These are phyloP conservation scores for Glaucomys volans DNA, from an alignment of 2,113 vertebrate genomes.

Conservation along the genomic window DNA sequence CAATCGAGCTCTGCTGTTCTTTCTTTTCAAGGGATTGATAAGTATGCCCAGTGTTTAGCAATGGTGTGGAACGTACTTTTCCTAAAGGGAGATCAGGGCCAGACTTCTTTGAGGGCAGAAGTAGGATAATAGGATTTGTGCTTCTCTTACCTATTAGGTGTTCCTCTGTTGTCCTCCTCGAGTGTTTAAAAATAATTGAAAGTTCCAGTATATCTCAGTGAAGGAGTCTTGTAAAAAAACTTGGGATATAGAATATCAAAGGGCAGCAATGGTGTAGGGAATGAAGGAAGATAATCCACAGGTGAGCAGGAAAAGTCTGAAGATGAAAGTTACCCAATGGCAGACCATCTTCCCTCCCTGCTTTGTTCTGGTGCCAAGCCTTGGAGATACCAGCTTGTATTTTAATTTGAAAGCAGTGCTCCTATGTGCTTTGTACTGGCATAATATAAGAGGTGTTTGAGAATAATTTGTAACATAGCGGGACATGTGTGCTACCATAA, in stretches of 20 bases:
- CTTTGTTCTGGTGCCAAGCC: neutral
- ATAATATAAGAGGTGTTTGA: neutral
- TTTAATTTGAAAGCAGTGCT: neutral
- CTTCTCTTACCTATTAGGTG: neutral
- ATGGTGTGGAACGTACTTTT: neutral
- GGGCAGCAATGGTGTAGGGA: neutral
- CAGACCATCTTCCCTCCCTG: neutral
- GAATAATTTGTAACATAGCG: neutral
- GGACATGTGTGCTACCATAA: neutral
- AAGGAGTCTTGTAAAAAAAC: neutral
- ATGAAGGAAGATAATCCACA: neutral
- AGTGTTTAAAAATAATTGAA: neutral
- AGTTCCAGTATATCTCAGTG: neutral
- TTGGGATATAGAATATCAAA: neutral
- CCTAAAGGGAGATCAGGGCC: neutral
- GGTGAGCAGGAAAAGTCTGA: neutral
- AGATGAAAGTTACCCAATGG: neutral
- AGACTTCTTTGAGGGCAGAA: neutral
- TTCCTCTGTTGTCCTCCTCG: neutral
- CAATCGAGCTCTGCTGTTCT: neutral
- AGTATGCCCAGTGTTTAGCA: neutral
- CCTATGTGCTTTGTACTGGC: neutral
- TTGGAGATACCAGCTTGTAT: neutral
- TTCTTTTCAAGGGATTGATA: neutral
- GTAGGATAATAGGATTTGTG: neutral